phyloP scores from a whole-genome alignment of 2,797 vertebrate species.

The Artibeus lituratus region DNA sequence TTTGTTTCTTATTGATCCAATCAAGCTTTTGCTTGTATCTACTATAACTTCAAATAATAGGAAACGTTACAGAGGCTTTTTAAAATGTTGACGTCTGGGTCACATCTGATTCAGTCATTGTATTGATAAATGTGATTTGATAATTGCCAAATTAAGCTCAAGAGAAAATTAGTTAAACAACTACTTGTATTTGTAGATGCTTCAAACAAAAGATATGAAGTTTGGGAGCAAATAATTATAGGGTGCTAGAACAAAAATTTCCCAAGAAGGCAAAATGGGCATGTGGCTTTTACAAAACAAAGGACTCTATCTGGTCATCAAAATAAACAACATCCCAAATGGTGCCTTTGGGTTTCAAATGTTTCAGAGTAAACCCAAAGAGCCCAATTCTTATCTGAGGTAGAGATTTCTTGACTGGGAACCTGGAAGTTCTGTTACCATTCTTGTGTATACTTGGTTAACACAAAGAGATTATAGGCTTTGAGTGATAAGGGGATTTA shows the following conservation, averaged over 20 bases:
- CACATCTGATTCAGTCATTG: slow-evolving; percentile 69
- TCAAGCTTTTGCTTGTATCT: slow-evolving; percentile 74
- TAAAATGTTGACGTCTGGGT: slow-evolving; percentile 62
- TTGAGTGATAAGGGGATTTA: slow-evolving; percentile 56
- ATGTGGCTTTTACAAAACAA: slow-evolving; percentile 62
- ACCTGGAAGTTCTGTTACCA: slow-evolving; percentile 35
- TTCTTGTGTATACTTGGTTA: slow-evolving; percentile 49
- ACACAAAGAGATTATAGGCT: slow-evolving; percentile 63
- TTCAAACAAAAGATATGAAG: slow-evolving; percentile 68
- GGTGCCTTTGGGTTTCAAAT: slow-evolving; percentile 57
- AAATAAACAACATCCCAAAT: slow-evolving; percentile 64
- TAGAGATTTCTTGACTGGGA: slow-evolving; percentile 44
- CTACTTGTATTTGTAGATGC: slow-evolving; percentile 72
- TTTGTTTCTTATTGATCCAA: slow-evolving; percentile 77
- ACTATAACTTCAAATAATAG: slow-evolving; percentile 76
- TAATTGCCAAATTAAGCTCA: slow-evolving; percentile 75
- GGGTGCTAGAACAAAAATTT: not conserved
- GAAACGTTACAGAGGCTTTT: slow-evolving; percentile 68
- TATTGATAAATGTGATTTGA: slow-evolving; percentile 79
- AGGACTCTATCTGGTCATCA: slow-evolving; percentile 58
- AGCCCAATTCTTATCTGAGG: slow-evolving; percentile 59
- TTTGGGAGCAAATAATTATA: slow-evolving; percentile 66
- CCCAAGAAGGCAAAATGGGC: not conserved
- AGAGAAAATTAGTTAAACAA: slow-evolving; percentile 73
- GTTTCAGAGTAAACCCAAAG: slow-evolving; percentile 42